phyloP scores from a whole-genome alignment of 2,888 invertebrate genomes.

The Smittia aterrima region DNA sequence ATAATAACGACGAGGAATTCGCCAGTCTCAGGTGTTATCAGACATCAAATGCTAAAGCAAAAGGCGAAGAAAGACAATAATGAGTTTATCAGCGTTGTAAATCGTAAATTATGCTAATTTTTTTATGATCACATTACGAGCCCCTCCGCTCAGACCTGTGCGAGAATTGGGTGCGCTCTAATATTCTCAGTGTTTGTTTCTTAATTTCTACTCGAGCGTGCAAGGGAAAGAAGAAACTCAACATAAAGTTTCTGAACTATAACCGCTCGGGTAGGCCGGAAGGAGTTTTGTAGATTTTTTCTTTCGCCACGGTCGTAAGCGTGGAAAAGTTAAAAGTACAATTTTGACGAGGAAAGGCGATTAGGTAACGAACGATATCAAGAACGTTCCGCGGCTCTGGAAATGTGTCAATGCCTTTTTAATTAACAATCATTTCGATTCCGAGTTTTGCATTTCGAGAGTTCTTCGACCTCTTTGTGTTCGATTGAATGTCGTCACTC shows the following conservation, averaged over 20 bases:
- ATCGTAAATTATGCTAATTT: conserved; percentile 33
- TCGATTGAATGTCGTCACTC: neutral
- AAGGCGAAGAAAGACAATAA: conserved; percentile 1
- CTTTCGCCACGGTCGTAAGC: neutral
- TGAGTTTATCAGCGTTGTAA: conserved; percentile 25
- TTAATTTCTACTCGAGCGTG: neutral
- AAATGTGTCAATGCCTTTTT: neutral
- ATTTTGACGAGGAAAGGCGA: neutral
- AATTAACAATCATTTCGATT: neutral
- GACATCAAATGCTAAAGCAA: neutral
- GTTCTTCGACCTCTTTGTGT: neutral
- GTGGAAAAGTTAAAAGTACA: neutral
- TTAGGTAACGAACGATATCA: too few species aligned
- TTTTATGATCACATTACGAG: conserved; percentile 9
- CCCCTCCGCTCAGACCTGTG: too few species aligned
- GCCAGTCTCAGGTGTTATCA: too few species aligned
- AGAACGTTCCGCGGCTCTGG: neutral
- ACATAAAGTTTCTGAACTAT: too few species aligned
- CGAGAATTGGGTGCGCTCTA: neutral
- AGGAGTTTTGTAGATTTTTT: conserved; percentile 13
- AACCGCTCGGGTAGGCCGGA: neutral
- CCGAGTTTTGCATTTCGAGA: neutral
- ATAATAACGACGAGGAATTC: too few species aligned
- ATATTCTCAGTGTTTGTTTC: neutral
- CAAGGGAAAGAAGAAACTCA: neutral